Percentiles rank a stretch among this genome's conserved stretches.
These are phyloP conservation scores for Caradrina clavipalpis DNA, from an alignment of 2,888 invertebrate species.

Conservation along the genomic window DNA sequence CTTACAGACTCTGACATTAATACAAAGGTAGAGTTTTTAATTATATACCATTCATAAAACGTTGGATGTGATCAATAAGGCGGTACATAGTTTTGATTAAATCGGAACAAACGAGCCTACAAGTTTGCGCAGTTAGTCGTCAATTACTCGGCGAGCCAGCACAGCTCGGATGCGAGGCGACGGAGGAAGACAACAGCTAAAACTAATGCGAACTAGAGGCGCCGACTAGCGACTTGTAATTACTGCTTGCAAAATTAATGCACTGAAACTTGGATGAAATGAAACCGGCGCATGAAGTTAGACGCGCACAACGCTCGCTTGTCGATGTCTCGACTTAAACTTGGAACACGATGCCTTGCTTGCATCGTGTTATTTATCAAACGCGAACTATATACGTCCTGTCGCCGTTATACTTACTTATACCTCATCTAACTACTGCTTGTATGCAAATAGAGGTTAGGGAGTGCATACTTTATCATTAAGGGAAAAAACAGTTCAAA, in stretches of 20 bases:
- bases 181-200: constrained; percentile 82
- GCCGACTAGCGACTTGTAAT: constrained; percentile 88
- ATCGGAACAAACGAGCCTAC: constrained; percentile 82
- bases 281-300: constrained; percentile 87
- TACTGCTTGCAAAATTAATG: constrained; percentile 90
- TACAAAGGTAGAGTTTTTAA: constrained; percentile 50
- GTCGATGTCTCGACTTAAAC: constrained; percentile 76
- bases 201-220: constrained; percentile 87
- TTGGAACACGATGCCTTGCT: constrained; percentile 70
- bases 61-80: constrained; percentile 40
- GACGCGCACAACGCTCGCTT: constrained; percentile 66
- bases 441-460: constrained; percentile 39
- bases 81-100: constrained; percentile 79
- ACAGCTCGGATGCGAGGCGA: constrained; percentile 77
- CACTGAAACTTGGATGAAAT: constrained; percentile 89
- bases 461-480: constrained; percentile 14
- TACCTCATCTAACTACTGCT: constrained; percentile 38
- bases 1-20: constrained; percentile 39
- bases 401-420: constrained; percentile 15
- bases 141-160: constrained; percentile 82
- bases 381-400: constrained; percentile 58
- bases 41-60: constrained; percentile 50
- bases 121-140: constrained; percentile 81
- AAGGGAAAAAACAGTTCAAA: constrained; percentile 21
- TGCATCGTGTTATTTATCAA: constrained; percentile 65